These are phyloP conservation scores for Drosophila melanosoma DNA, from an alignment of 2,888 invertebrate genomes.

Conservation along the genomic window DNA sequence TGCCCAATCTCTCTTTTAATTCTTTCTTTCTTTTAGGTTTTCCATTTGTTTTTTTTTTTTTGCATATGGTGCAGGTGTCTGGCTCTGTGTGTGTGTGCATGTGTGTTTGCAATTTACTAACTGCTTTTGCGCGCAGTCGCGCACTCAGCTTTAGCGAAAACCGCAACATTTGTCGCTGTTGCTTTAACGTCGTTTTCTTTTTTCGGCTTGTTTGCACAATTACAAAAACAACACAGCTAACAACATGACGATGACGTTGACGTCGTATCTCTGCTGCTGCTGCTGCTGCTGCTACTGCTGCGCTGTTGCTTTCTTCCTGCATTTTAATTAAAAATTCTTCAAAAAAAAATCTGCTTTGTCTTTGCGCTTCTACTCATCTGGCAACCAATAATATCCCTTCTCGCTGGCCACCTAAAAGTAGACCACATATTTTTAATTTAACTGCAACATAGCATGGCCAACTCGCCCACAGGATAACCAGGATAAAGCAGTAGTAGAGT, in stretches of 20 bases:
- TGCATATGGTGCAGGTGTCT: slow-evolving; percentile 33
- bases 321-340: slow-evolving; percentile 78
- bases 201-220: slow-evolving; percentile 56
- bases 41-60: slow-evolving; percentile 5
- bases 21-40: neutral
- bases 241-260: slow-evolving; percentile 38
- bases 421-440: slow-evolving; percentile 78
- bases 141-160: slow-evolving; percentile 53
- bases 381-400: slow-evolving; percentile 68
- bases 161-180: slow-evolving; percentile 66
- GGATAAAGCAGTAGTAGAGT: slow-evolving; percentile 15
- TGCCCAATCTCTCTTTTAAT: slow-evolving; percentile 31
- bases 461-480: slow-evolving; percentile 24
- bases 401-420: slow-evolving; percentile 72
- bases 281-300: slow-evolving; percentile 20
- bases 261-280: slow-evolving; percentile 30
- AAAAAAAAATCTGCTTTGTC: slow-evolving; percentile 69
- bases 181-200: slow-evolving; percentile 31
- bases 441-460: slow-evolving; percentile 39
- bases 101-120: slow-evolving; percentile 69
- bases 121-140: slow-evolving; percentile 72
- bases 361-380: slow-evolving; percentile 43
- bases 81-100: slow-evolving; percentile 12
- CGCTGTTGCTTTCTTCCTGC: slow-evolving; percentile 36
- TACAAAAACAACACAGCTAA: slow-evolving; percentile 44